Base-by-base conservation (phyloP, 2,888 invertebrate genomes). In the Alsophila aescularia region DNA sequence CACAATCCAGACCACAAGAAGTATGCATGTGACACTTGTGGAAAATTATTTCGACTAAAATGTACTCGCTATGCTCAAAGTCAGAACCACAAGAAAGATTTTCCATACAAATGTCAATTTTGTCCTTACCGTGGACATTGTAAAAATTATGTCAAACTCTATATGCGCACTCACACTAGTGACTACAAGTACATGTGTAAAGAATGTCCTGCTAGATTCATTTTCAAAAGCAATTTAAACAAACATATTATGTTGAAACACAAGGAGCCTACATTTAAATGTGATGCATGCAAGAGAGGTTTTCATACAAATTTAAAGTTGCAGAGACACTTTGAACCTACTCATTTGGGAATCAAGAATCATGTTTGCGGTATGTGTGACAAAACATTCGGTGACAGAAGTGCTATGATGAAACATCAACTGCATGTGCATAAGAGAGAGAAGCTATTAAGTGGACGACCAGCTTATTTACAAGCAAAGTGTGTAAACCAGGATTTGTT, bases 401-500 rank as follows among this genome's bases (percentile, higher is more conserved):
- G 82, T 67, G 81, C 80, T 29, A 83, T 85, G 82, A 84, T 81
- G 83, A 83, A 81, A 52, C 85, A 85, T 59, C 82, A 83, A 58
- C 64, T 77, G 3, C 75, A 76, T 75, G 83, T 85, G 0, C 85
- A 85, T 65, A 85, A 85, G 44, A 72, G 84, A 37, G 76, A 79
- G 48, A 85, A 83, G 44, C 60, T 73, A 14, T 48, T 69, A 1
- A 73, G 72, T 65, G 79, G 79, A 0, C 60, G 81, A 2, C 81
- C 81, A 10, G 69, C 81, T 49, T 81, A 81, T 61, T 71, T 81
- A 53, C 69, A 73, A 53, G 50, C 41, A 3, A 39, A 40, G 24
- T 37, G 43, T 48, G 29, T 21, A 27, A 54, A 34, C 21, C 43
- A 60, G 54, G 53, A n/a, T n/a, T n/a, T n/a, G n/a, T n/a, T n/a